These are phyloP conservation scores for Tipula vernalis DNA, from an alignment of 2,888 invertebrate species.

Conservation along the genomic window DNA sequence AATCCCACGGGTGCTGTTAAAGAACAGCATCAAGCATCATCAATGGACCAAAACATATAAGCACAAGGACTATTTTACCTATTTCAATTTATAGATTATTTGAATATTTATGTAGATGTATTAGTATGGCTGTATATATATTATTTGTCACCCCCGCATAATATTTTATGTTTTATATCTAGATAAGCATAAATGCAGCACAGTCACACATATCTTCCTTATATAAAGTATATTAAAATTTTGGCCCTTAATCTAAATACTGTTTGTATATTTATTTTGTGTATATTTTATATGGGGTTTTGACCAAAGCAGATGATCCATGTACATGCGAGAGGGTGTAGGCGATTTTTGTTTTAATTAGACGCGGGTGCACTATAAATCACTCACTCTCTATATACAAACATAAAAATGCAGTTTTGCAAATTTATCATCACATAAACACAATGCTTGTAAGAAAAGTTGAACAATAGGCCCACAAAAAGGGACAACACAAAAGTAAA, in stretches of 20 bases:
- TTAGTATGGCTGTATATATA: background rate
- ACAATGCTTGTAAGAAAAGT: background rate
- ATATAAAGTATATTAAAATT: background rate
- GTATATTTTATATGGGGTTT: background rate
- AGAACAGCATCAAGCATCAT: background rate
- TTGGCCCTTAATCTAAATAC: background rate
- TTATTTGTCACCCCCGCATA: constrained; percentile 9
- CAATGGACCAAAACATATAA: background rate
- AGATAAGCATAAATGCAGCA: background rate
- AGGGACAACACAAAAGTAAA: background rate
- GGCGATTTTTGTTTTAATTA: background rate
- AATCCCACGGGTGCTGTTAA: background rate
- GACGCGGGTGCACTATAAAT: background rate
- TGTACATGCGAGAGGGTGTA: background rate
- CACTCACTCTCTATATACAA: background rate
- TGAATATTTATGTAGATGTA: background rate
- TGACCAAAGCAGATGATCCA: constrained; percentile 4
- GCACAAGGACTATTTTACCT: background rate
- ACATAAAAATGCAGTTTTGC: background rate
- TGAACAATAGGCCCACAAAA: background rate
- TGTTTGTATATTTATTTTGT: background rate
- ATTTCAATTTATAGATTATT: background rate
- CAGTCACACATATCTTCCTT: background rate
- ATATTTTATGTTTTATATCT: background rate
- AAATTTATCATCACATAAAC: background rate